Percentiles rank a stretch among this genome's conserved stretches.
Evolutionary conservation across 2,888 invertebrate genomes (phyloP).

Genomic region (Uropetala carovei): DNA sequence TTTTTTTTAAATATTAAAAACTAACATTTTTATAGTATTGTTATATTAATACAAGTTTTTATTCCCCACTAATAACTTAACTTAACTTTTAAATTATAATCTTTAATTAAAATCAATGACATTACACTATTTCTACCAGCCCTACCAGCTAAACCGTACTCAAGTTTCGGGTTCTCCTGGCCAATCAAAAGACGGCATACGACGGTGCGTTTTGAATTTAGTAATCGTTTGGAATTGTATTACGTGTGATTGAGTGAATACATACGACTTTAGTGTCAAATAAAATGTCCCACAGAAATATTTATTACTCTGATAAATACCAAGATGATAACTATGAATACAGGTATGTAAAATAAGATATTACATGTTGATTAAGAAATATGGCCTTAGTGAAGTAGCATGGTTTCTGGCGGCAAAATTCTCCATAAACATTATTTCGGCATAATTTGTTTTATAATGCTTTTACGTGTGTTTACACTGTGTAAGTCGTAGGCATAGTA

Average conservation of each 20-base stretch:
- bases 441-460: not conserved
- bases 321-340: constrained; percentile 94
- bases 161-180: not conserved
- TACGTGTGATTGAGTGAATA: not conserved
- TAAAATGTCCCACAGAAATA: constrained; percentile 78
- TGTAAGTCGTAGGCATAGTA: not conserved
- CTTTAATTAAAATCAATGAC: too few species aligned
- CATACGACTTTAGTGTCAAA: not conserved
- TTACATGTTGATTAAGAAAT: not conserved
- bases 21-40: too few species aligned
- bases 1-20: too few species aligned
- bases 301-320: constrained; percentile 96
- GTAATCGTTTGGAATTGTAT: not conserved
- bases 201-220: constrained; percentile 25
- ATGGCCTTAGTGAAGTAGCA: not conserved
- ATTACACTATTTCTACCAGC: too few species aligned
- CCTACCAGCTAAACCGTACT: too few species aligned
- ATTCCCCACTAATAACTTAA: too few species aligned
- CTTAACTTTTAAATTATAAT: too few species aligned
- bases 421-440: not conserved
- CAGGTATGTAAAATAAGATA: constrained; percentile 80
- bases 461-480: not conserved
- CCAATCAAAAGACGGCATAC: constrained; percentile 36
- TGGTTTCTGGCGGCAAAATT: constrained; percentile 60
- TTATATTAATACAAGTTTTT: too few species aligned